A percentile compares a stretch with the other conserved stretches of the same genome.
Conservation (phyloP, 2,888 invertebrate species). For the Meiosimyza decipiens region DNA sequence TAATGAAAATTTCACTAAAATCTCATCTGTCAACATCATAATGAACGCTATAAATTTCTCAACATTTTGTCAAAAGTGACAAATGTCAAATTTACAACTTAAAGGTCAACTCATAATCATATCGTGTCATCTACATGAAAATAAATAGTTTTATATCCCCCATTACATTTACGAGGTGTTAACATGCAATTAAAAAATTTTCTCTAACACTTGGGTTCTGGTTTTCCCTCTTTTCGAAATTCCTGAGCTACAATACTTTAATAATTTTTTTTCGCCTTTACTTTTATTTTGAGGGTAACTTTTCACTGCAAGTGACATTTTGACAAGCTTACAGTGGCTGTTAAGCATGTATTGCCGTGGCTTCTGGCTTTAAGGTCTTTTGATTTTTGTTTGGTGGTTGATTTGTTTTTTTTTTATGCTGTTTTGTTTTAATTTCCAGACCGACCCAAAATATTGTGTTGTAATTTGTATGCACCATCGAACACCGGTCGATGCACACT, state of each 20-base stretch:
- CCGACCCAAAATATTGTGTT: neutral
- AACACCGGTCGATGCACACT: constrained; percentile 32
- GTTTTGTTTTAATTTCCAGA: constrained; percentile 15
- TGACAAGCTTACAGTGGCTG: neutral
- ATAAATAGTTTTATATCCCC: neutral
- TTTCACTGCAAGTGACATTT: constrained; percentile 14
- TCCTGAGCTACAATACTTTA: neutral
- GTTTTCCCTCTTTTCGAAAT: neutral
- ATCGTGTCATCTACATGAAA: constrained; percentile 21
- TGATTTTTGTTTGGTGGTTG: neutral
- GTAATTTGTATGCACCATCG: constrained; percentile 22
- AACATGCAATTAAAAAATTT: constrained; percentile 44
- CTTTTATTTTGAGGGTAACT: constrained; percentile 1
- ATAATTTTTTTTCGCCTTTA: neutral
- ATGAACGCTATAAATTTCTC: no score
- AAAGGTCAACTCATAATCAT: neutral
- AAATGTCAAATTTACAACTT: neutral
- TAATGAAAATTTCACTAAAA: no score
- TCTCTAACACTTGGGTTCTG: neutral
- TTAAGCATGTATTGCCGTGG: neutral
- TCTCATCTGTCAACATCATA: no score
- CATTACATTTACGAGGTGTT: constrained; percentile 39
- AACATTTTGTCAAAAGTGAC: neutral
- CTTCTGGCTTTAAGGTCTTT: neutral
- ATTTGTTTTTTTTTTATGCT: neutral